Base-by-base conservation (phyloP, 2,888 invertebrate genomes). In the Eupithecia exiguata region DNA sequence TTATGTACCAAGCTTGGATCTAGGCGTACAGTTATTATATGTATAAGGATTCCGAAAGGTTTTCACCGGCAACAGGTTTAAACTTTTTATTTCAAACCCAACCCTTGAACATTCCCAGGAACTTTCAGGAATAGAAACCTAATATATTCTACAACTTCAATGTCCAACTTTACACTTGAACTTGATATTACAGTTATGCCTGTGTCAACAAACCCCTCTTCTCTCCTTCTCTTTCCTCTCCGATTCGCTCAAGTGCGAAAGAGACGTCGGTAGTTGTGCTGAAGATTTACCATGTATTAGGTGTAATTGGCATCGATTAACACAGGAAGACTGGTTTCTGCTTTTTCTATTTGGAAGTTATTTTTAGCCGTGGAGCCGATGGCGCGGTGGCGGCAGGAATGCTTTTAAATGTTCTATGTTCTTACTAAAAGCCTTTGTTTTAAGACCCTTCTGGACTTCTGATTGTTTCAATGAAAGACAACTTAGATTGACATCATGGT, bases 301-400 rank as follows among this genome's bases (percentile, higher is more conserved):
- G 80, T 85, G 90, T 92, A 92, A 92, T 92, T 92, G 92, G 88
- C 90, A 89, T 89, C 93, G 92, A 93, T 93, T 93, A 93, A 91
- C 93, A 91, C 91, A 91, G 92, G 92, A 93, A 93, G 91, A 90
- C 91, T 88, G 89, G 90, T 87, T 85, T 88, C 86, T 82, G 84
- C 83, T 82, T 82, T 79, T 90, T 88, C 87, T 85, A 83, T 85
- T 79, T 82, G 82, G 80, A 78, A 77, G 78, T 77, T 88, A 88
- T 89, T 89, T 88, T 87, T 89, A 88, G 87, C 84, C 16, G 16
- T 9, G 30, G 67, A 25, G 38, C 61, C 62, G 40, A 5, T 43
- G 14, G 14, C 12, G 6, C 18, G n/a, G 18, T 14, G 21, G n/a
- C 62, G 62, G 16, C 62, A 18, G 30, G 62, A 35, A 62, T 16